Evolutionary conservation across 2,888 invertebrate genomes (phyloP), one percentile per base, ranked within the genome.

Genomic region (Erannis defoliaria): DNA sequence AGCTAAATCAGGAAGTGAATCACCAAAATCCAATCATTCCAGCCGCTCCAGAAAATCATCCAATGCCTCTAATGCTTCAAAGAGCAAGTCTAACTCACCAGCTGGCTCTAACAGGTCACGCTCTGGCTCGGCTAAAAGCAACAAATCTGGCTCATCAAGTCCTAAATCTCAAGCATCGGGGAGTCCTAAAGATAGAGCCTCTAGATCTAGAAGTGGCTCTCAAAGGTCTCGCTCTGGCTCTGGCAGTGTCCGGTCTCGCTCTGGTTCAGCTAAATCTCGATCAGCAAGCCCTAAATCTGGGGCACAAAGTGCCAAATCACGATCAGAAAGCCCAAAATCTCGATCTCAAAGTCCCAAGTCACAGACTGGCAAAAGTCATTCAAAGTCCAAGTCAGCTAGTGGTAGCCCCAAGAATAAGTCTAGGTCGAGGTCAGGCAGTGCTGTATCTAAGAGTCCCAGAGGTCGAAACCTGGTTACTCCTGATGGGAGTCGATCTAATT

Each of bases 401-500:
- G 64, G 51, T 0, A 70, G 70, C 31, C 70, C 70, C 18, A 67
- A 62, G 43, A 67, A 55, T 26, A 56, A 67, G 29, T 65, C 68
- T 5, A 62, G 80, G 29, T 83, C 84, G 0, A 73, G 83, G 16
- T 82, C 82, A 10, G 62, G 67, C 14, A 70, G 66, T 53, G 56
- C 55, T 0, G 82, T 83, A 0, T 61, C 64, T 0, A 69, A 65
- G 49, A 64, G 67, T 19, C 64, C 66, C 85, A 77, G 82, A 77
- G 87, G 0, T 86, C 88, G 19, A 81, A 82, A 54, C 86, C 89
- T 3, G 86, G 88, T 29, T 29, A 56, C 43, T 40, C 56, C 53
- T 21, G 58, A 85, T 31, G 93, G 93, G 54, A 93, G 93, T 65
- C 79, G 93, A 55, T 94, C 94, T 0, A 93, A 93, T 63, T 93